phyloP scores from a whole-genome alignment of 2,797 vertebrate species.

The Macrochelys suwanniensis region DNA sequence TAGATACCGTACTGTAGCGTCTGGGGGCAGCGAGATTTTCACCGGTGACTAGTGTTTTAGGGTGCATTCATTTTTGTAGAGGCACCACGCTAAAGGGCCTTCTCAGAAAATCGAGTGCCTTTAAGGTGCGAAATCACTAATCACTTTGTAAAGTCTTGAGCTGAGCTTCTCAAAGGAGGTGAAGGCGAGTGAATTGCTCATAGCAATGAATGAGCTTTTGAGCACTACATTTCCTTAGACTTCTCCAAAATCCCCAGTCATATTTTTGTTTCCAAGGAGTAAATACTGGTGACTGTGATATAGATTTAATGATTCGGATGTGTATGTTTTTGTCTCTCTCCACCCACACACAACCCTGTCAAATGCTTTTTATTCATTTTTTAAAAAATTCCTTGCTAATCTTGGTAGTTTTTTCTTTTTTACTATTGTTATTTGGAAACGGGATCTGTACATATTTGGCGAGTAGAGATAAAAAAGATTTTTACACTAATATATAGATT shows the following conservation, averaged over 20 bases:
- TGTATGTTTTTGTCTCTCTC: background rate
- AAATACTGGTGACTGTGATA: background rate
- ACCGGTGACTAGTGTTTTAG: background rate
- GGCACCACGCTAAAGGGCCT: background rate
- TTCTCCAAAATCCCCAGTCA: background rate
- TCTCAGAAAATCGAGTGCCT: background rate
- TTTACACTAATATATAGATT: slow-evolving; percentile 91
- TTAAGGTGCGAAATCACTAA: background rate
- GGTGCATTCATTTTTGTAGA: background rate
- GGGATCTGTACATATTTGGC: slow-evolving; percentile 90
- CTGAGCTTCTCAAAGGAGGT: background rate
- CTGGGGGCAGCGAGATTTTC: background rate
- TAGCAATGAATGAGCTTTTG: background rate
- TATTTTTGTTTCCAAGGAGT: background rate
- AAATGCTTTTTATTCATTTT: background rate
- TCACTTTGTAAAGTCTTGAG: background rate
- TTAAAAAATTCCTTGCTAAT: background rate
- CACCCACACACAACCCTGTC: background rate
- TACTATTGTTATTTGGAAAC: slow-evolving; percentile 80
- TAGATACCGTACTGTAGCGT: slow-evolving; percentile 17
- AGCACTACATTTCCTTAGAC: background rate
- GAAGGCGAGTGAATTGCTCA: background rate
- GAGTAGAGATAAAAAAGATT: slow-evolving; percentile 84
- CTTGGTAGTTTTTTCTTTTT: slow-evolving; percentile 75
- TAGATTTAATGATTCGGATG: background rate